Evolutionary conservation across 1,140 invertebrate species (phyloP).

Genomic region (Orchestia grillus): DNA sequence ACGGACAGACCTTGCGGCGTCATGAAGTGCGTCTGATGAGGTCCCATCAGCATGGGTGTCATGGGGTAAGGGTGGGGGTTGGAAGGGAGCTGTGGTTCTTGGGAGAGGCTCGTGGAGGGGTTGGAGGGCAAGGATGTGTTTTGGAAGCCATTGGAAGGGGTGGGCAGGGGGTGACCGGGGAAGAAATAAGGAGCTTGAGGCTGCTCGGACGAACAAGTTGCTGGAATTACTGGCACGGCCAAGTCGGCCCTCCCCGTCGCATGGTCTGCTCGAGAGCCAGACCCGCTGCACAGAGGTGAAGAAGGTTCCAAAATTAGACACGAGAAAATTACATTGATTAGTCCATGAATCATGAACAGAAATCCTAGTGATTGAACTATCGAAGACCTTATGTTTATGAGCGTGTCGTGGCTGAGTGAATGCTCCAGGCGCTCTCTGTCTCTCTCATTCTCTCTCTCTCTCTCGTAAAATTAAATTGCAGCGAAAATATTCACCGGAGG

Average conservation of each 20-base stretch:
- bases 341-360: too few relatives aligned
- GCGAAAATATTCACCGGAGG: too few relatives aligned
- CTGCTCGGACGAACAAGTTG: background rate
- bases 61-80: conserved; percentile 14
- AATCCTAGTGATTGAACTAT: too few relatives aligned
- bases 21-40: conserved; percentile 41
- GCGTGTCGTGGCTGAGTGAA: too few relatives aligned
- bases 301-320: background rate
- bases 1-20: conserved; percentile 9
- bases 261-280: conserved; percentile 2
- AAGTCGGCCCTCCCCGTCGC: background rate
- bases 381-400: too few relatives aligned
- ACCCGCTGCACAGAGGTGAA: background rate
- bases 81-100: background rate
- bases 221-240: background rate
- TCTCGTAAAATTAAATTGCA: too few relatives aligned
- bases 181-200: conserved; percentile 7
- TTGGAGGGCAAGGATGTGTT: conserved; percentile 12
- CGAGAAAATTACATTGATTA: too few relatives aligned
- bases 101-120: conserved; percentile 34
- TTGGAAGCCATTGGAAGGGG: background rate
- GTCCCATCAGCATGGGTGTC: background rate
- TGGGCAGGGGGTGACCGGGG: background rate
- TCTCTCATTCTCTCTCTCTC: too few relatives aligned
- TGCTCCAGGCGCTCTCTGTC: too few relatives aligned